Evolutionary conservation across 2,797 vertebrate genomes (phyloP).

Genomic region (Esox masquinongy): DNA sequence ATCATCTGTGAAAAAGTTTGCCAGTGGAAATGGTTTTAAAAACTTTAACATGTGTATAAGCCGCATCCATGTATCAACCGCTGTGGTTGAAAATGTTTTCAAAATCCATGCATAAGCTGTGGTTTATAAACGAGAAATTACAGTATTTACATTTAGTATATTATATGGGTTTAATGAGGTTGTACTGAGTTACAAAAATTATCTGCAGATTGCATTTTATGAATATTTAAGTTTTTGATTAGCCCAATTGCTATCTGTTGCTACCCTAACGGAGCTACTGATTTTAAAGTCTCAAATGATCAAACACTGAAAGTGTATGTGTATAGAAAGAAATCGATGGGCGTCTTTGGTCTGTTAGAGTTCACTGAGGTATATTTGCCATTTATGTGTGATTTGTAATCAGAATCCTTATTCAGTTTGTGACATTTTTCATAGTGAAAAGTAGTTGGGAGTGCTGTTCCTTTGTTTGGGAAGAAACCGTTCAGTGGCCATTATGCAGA

Average conservation of each 20-base stretch:
- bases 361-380: not conserved
- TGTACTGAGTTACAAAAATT: no score
- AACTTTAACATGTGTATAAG: no score
- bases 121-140: no score
- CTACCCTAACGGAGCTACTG: not conserved
- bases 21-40: no score
- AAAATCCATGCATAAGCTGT: no score
- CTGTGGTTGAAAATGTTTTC: no score
- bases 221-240: not conserved
- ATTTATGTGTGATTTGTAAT: not conserved
- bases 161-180: no score
- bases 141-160: no score
- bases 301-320: not conserved
- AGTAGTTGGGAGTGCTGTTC: not conserved
- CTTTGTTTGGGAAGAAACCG: conserved; percentile 14
- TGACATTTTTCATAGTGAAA: not conserved
- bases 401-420: not conserved
- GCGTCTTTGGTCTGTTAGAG: not conserved
- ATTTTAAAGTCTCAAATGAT: not conserved
- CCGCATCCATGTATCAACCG: no score
- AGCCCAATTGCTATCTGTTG: not conserved
- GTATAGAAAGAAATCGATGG: not conserved
- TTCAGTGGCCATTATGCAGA: not conserved
- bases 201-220: not conserved
- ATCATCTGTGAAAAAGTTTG: no score